phyloP scores from a whole-genome alignment of 2,888 invertebrate genomes.

The Phaedon cochleariae region DNA sequence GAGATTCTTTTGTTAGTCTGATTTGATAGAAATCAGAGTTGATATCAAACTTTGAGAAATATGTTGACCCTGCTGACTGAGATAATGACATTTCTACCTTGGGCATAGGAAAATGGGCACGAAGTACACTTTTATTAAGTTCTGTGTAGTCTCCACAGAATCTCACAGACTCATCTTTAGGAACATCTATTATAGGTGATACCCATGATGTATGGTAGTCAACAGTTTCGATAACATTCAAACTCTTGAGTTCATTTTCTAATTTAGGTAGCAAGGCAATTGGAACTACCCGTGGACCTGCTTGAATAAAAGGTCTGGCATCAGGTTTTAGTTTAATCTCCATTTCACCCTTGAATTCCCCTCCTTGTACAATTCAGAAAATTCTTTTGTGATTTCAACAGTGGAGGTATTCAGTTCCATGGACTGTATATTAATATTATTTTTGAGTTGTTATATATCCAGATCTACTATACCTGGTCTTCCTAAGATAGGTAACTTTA shows the following conservation, averaged over 20 bases:
- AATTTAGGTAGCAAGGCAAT: slow-evolving; percentile 27
- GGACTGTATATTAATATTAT: too few relatives aligned
- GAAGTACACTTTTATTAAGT: too few relatives aligned
- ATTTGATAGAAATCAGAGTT: slow-evolving; percentile 27
- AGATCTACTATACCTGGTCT: too few relatives aligned
- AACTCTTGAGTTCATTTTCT: slow-evolving; percentile 16
- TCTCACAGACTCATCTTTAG: slow-evolving; percentile 20
- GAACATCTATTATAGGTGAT: slow-evolving; percentile 28
- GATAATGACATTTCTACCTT: slow-evolving; percentile 44
- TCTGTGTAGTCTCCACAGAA: slow-evolving; percentile 34
- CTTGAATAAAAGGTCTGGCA: slow-evolving; percentile 17
- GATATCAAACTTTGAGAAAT: slow-evolving; percentile 45
- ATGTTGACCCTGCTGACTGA: slow-evolving; percentile 36
- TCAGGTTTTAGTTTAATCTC: too few relatives aligned
- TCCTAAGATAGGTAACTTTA: too few relatives aligned
- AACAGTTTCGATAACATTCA: slow-evolving; percentile 22
- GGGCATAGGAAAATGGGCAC: slow-evolving; percentile 41
- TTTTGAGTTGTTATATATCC: too few relatives aligned
- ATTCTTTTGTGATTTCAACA: too few relatives aligned
- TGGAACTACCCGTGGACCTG: slow-evolving; percentile 23
- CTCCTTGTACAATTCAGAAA: too few relatives aligned
- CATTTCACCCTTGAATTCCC: too few relatives aligned
- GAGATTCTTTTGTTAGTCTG: background rate
- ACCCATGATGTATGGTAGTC: slow-evolving; percentile 31
- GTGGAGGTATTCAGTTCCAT: too few relatives aligned